Evolutionary conservation across 2,888 invertebrate species (phyloP), one percentile per base, ranked within the genome.

Genomic region (Hymenopus coronatus): DNA sequence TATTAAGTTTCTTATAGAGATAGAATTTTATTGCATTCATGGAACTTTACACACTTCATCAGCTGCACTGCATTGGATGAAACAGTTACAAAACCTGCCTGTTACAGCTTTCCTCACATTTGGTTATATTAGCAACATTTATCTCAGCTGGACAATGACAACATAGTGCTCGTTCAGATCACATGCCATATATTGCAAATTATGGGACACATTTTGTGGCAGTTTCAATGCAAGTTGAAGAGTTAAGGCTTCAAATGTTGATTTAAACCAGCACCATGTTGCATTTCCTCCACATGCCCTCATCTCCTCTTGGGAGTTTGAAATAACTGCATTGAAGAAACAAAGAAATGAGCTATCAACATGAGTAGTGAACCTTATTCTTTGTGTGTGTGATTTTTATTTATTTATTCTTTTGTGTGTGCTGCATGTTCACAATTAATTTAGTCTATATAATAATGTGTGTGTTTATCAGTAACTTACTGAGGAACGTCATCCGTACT

Each of bases 1-100:
- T 70, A 86, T 28, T 82, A 82, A 82, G 27, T 88, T 91, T 90
- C 88, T 89, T 91, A 90, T 91, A 91, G 91, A 94, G 93, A 94
- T 93, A 94, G 94, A 94, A 93, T 93, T 93, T 94, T 94, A 94
- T 94, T 94, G 94, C 94, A 93, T 93, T 93, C 93, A 93, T 93
- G 94, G 93, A 93, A 93, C 93, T 93, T 93, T 93, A 93, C 93
- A 93, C 93, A 93, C 93, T 93, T 93, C 93, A 92, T 93, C 93
- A 93, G 25, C 84, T 85, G 33, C 33, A 46, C 33, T 84, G 40
- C 84, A 70, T 70, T 70, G 54, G 90, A 89, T 88, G 83, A 86
- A 89, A 89, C 88, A 85, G 86, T 87, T 83, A 88, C 85, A 40
- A 85, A 85, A 70, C 54, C 33, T 85, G 40, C 46, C 85, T 85